These are phyloP conservation scores for Margaritifera margaritifera DNA, from an alignment of 2,888 invertebrate genomes.

Conservation along the genomic window DNA sequence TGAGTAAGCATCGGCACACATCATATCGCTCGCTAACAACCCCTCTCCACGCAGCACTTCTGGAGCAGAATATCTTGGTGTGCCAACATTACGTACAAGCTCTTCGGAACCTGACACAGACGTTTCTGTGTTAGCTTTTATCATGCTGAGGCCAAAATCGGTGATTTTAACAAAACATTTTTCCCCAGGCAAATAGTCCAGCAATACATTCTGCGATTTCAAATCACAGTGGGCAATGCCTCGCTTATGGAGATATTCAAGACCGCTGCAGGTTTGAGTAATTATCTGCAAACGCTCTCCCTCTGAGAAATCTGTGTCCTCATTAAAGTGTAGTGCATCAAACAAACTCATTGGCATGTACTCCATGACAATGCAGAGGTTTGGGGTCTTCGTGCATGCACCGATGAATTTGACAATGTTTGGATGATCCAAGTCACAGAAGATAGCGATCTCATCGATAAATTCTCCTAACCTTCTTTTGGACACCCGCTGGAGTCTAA, in stretches of 20 bases:
- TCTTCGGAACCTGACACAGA: slow-evolving; percentile 10
- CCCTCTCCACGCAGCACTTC: slow-evolving; percentile 32
- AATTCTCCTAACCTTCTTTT: slow-evolving; percentile 23
- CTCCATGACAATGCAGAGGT: slow-evolving; percentile 38
- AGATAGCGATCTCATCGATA: slow-evolving; percentile 22
- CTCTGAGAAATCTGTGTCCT: slow-evolving; percentile 26
- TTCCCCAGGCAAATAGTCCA: slow-evolving; percentile 17
- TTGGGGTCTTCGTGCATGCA: slow-evolving; percentile 29
- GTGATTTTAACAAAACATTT: slow-evolving; percentile 29
- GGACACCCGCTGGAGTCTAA: slow-evolving; percentile 26
- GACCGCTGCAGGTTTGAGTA: slow-evolving; percentile 19
- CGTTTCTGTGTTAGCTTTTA: slow-evolving; percentile 27
- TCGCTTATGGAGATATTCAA: slow-evolving; percentile 33
- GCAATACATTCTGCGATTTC: slow-evolving; percentile 40
- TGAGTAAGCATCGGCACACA: slow-evolving; percentile 31
- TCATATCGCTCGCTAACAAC: slow-evolving; percentile 14
- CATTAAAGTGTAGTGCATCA: slow-evolving; percentile 28
- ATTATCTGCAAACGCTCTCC: slow-evolving; percentile 30
- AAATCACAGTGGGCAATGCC: slow-evolving; percentile 44
- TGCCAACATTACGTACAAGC: slow-evolving; percentile 21
- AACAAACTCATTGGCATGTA: slow-evolving; percentile 38
- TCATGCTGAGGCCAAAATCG: slow-evolving; percentile 46
- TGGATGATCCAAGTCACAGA: slow-evolving; percentile 28
- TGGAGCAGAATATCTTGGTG: slow-evolving; percentile 37
- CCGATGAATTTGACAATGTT: slow-evolving; percentile 40